Evolutionary conservation across 2,797 vertebrate genomes (phyloP), one percentile per base, ranked within the genome.

Genomic region (Sebastes flavidus): DNA sequence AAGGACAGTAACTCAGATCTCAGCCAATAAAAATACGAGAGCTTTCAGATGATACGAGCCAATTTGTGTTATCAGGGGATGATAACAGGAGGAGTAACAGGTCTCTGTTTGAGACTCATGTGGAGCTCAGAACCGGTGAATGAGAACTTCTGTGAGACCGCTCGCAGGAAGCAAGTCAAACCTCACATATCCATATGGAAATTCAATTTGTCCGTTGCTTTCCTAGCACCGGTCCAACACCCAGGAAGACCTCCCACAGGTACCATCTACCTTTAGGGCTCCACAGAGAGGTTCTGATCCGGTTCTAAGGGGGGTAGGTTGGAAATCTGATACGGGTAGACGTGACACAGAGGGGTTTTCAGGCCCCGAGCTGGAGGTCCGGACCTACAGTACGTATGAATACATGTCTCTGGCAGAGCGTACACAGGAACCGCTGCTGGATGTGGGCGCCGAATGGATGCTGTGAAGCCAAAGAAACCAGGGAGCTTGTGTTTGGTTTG

Each of bases 241-340:
- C 78, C 34, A 73, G 75, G 73, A 85, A 81, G 91, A 94, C 90
- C 92, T 92, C 92, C 91, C 92, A 88, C 81, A 63, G 80, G 76
- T 73, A 32, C 54, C 20, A 8, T 22, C 63, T 25, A 46, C 54
- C 49, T 70, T 55, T 29, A 32, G 22, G 58, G 59, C 80, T 68
- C 32, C 59, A 34, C 22, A 60, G 55, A 75, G 68, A 75, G 56
- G 70, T 83, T 89, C 80, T 60, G 68, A 80, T 73, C 66, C 22
- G 10, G 67, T 81, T 81, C 74, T 78, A 62, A 13, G 34, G 49
- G 70, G 32, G 54, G 13, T 72, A 25, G 6, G 54, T 72, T 67
- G 32, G 65, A 78, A 60, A 54, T 38, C 34, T 60, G 55, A 54
- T n/a, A 11, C 36, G 42, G 76, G 20, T 27, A 5, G 38, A 70